Evolutionary conservation across 2,797 vertebrate species (phyloP).

Genomic region (Helicolenus hilgendorfi): DNA sequence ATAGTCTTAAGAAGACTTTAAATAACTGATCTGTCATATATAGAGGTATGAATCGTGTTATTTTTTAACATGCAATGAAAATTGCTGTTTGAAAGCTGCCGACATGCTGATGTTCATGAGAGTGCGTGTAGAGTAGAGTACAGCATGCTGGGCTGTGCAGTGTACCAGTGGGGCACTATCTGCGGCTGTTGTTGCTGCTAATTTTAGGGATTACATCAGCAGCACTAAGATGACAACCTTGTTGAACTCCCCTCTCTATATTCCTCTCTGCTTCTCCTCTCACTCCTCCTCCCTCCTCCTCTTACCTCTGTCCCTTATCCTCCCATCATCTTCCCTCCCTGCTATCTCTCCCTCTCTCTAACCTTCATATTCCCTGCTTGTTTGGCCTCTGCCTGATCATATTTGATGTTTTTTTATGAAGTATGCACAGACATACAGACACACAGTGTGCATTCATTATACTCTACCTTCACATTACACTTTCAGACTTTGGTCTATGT

Average conservation of each 20-base stretch:
- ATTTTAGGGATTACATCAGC: conserved; percentile 98
- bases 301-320: neutral
- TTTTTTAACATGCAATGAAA: neutral
- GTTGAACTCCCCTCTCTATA: conserved; percentile 62
- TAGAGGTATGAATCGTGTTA: neutral
- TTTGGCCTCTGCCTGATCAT: neutral
- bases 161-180: conserved; percentile 64
- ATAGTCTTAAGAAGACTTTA: neutral
- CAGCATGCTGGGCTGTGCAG: conserved; percentile 27
- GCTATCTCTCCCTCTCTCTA: neutral
- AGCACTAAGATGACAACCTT: conserved; percentile 91
- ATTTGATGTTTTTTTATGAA: neutral
- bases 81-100: neutral
- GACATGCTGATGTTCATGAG: neutral
- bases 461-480: neutral
- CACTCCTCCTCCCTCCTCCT: conserved; percentile 1
- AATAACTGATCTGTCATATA: neutral
- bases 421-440: neutral
- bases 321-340: neutral
- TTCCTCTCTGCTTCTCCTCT: conserved; percentile 18
- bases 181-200: conserved; percentile 90
- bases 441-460: neutral
- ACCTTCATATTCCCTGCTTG: neutral
- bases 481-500: neutral
- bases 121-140: conserved; percentile 24